Base-by-base conservation (phyloP, 1,140 invertebrate species). In the Adelges cooleyi region DNA sequence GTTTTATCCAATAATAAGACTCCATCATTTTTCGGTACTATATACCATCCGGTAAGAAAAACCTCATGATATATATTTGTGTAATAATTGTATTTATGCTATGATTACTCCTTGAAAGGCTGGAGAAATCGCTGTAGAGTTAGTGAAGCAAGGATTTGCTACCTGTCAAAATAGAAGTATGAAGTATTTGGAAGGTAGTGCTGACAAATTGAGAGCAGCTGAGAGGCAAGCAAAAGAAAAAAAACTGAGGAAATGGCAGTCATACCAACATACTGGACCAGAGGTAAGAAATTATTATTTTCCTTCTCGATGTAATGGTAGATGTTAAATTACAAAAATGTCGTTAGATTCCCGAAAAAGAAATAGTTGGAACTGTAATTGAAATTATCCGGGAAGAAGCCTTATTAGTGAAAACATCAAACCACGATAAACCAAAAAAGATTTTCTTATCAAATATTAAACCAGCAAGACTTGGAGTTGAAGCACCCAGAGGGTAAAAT, bases 141-240 rank as follows among this genome's bases (percentile, higher is more conserved):
- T 99, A 42, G 73, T 99, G 52, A 83, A 77, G 68, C 89, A 96
- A 77, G 95, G 96, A 22, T 92, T 95, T 72, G 96, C 93, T 0
- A 86, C 85, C 72, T 98, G 94, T 73, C 91, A 98, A n/a, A 95
- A 98, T 74, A 97, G 94, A 94, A 95, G 91, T 9, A 88, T 99
- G 75, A 87, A 85, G 88, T 38, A 89, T 94, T 71, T 89, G 89
- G 46, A 77, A 77, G 65, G 65, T 62, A 87, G 91, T 51, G 82
- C 87, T 23, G 56, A 62, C n/a, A 89, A 89, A 72, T 78, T 97
- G 4, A 77, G 92, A 75, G 79, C 84, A 71, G 84, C 94, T 67
- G 88, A 99, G 78, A 83, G 83, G 74, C 69, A 77, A 65, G 96
- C 95, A 0, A 98, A 97, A 77, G 90, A 94, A 40, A 86, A 87